Conservation (phyloP, 1,140 invertebrate genomes). For the Venustaconcha ellipsiformis region DNA sequence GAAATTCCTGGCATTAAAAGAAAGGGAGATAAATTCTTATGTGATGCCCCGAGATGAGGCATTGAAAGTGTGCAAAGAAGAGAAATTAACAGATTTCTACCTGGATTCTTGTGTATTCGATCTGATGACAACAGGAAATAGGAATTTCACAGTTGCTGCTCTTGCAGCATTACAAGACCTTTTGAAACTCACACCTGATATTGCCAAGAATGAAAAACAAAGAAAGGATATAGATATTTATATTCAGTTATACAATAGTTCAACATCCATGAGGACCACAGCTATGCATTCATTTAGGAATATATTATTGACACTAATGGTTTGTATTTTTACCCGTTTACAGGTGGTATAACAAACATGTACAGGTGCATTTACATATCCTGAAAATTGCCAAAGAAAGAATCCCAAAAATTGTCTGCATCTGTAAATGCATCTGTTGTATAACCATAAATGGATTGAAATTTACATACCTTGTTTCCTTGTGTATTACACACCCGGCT, state of each 20-base stretch:
- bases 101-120: conserved; percentile 75
- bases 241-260: conserved; percentile 19
- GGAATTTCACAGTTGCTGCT: conserved; percentile 67
- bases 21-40: conserved; percentile 27
- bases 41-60: conserved; percentile 48
- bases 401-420: too few relatives aligned
- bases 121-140: conserved; percentile 71
- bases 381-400: too few relatives aligned
- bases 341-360: too few relatives aligned
- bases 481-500: too few relatives aligned
- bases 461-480: too few relatives aligned
- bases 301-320: too few relatives aligned
- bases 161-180: conserved; percentile 69
- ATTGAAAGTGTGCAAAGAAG: conserved; percentile 57
- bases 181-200: conserved; percentile 62
- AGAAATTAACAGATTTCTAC: conserved; percentile 71
- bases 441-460: too few relatives aligned
- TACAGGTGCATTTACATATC: too few relatives aligned
- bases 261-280: conserved; percentile 3
- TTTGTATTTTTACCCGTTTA: too few relatives aligned
- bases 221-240: conserved; percentile 28
- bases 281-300: too few relatives aligned
- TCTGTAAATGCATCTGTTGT: too few relatives aligned
- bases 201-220: conserved; percentile 22
- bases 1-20: conserved; percentile 43